phyloP scores from a whole-genome alignment of 2,888 invertebrate species.

The Sturmia bella region DNA sequence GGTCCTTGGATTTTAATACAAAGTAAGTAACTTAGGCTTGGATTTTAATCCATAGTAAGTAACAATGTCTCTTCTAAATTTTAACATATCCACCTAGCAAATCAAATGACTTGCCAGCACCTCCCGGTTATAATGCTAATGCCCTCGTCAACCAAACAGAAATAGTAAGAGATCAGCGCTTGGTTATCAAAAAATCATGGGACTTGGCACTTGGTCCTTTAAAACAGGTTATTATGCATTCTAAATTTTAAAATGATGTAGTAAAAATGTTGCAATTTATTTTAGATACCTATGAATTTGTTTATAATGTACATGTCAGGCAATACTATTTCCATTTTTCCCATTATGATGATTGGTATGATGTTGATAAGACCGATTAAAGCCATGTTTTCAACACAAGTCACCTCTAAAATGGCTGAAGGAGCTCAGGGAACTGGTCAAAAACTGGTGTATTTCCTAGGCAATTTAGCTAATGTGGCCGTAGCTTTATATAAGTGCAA shows the following conservation, averaged over 20 bases:
- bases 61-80: background rate
- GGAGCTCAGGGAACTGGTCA: conserved; percentile 94
- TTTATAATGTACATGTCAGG: conserved; percentile 99
- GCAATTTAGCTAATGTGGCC: conserved; percentile 94
- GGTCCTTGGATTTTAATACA: conserved; percentile 85
- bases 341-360: conserved; percentile 99
- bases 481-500: conserved; percentile 98
- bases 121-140: conserved; percentile 92
- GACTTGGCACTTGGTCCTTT: conserved; percentile 96
- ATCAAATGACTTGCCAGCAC: conserved; percentile 86
- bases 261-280: background rate
- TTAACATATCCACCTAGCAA: conserved; percentile 74
- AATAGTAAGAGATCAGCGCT: conserved; percentile 90
- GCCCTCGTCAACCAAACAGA: conserved; percentile 88
- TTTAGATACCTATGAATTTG: conserved; percentile 95
- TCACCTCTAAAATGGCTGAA: conserved; percentile 96
- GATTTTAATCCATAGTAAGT: background rate
- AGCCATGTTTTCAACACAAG: conserved; percentile 94
- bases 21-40: conserved; percentile 82
- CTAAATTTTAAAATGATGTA: background rate
- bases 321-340: conserved; percentile 99
- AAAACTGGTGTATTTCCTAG: conserved; percentile 95
- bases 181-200: conserved; percentile 97
- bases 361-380: conserved; percentile 97
- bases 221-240: conserved; percentile 86